Conservation (phyloP, 2,797 vertebrate genomes). For the Rhabdophis nuchalis region DNA sequence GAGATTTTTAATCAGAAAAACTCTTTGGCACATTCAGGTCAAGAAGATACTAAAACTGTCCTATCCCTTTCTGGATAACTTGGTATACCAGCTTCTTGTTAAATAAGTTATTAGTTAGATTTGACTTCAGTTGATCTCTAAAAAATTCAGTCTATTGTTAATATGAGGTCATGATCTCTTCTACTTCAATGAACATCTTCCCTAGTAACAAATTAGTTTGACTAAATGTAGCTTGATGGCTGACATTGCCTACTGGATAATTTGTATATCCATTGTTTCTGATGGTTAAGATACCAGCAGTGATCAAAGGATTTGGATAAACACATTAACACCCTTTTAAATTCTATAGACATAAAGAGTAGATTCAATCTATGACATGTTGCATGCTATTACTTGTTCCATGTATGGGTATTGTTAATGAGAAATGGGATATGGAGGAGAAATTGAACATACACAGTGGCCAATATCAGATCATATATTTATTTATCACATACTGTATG, state of each 20-base stretch:
- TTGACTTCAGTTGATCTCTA: not conserved
- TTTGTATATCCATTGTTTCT: not conserved
- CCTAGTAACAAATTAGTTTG: not conserved
- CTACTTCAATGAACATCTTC: not conserved
- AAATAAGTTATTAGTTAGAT: not conserved
- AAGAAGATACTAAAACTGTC: not conserved
- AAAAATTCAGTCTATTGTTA: not conserved
- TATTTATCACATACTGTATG: not conserved
- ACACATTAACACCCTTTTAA: not conserved
- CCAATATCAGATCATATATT: not conserved
- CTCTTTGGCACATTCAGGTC: not conserved
- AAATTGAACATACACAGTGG: not conserved
- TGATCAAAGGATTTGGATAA: slow-evolving; percentile 1
- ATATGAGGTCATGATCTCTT: not conserved
- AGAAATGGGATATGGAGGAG: not conserved
- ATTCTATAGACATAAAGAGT: not conserved
- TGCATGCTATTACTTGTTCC: not conserved
- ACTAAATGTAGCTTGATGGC: not conserved
- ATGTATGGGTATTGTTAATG: not conserved
- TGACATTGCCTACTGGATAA: not conserved
- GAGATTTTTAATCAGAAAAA: not conserved
- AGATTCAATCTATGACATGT: not conserved
- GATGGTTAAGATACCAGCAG: not conserved
- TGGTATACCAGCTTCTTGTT: not conserved
- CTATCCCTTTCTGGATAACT: not conserved